Conservation (phyloP, 2,113 vertebrate genomes). For the Eudyptes chrysolophus region DNA sequence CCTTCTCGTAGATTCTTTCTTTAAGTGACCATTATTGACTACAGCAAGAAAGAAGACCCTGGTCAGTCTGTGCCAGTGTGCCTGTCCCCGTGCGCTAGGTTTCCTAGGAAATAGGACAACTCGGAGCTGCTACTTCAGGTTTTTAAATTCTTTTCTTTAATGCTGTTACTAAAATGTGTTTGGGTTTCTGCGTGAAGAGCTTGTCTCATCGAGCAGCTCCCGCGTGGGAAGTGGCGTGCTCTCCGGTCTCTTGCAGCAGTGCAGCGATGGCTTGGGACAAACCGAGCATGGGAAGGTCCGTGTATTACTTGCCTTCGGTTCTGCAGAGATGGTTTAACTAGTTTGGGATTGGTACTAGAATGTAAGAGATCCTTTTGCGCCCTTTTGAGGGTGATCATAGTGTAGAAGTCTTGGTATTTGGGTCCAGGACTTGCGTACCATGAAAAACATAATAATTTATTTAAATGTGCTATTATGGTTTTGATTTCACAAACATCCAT, state of each 20-base stretch:
- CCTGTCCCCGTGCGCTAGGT: background rate
- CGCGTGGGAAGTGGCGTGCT: fast-evolving
- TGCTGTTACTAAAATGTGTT: background rate
- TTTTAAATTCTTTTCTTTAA: background rate
- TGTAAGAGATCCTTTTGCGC: background rate
- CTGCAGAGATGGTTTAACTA: no score
- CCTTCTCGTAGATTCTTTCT: no score
- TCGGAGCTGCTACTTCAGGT: background rate
- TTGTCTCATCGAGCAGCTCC: no score
- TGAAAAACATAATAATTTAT: background rate
- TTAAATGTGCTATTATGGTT: background rate
- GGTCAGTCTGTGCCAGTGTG: background rate
- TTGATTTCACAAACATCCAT: background rate
- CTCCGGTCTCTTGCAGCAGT: fast-evolving
- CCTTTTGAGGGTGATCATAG: background rate
- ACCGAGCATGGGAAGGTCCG: fast-evolving
- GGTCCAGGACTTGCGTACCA: background rate
- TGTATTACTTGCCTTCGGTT: background rate
- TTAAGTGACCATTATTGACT: background rate
- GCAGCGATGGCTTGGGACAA: no score
- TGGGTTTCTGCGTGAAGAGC: no score
- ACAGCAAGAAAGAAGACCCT: background rate
- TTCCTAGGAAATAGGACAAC: background rate
- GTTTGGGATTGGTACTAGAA: background rate
- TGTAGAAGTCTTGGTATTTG: background rate